Base-by-base conservation (phyloP, 1,140 invertebrate genomes). In the Calycopis cecrops region DNA sequence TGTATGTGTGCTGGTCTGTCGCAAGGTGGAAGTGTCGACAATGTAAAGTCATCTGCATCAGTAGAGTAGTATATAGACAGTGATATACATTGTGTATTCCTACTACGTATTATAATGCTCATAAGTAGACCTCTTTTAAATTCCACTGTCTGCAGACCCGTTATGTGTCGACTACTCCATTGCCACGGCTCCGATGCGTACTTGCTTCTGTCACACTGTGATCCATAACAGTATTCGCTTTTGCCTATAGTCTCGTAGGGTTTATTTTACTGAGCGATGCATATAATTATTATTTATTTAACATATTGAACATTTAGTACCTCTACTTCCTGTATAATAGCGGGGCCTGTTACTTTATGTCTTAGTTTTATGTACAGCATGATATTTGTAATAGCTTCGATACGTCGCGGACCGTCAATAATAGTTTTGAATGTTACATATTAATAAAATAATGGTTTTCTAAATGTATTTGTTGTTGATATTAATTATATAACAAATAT, bases 141-240 rank as follows among this genome's bases (percentile, higher is more conserved):
- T 28, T 28, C 21, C 21, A 28, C 21, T 28, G 21, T 28, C 21
- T 28, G 6, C 21, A 28, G 21, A 28, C 6, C 21, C 2, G 21
- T 3, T 28, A 28, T 28, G 6, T 28, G 21, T 28, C n/a, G n/a
- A 28, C 21, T 28, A 28, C 21, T 28, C 21, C 21, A 28, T 6
- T 6, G 21, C 21, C 21, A 28, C 21, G 14, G 40, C 9, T 49
- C 18, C 18, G 54, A 55, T 57, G 62, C 58, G 40, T 52, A 52
- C 59, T 48, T 33, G 62, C 62, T 63, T 63, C 62, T 63, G 62
- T 60, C 57, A 63, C 61, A 63, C 57, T 60, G 38, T 40, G 40
- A 44, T 18, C 14, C 40, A 17, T 16, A 40, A 14, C n/a, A 40
- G 14, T 40, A 40, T 16, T 44, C 40, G 40, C 40, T 44, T 40